phyloP scores from a whole-genome alignment of 2,797 vertebrate species.

The Molossus alvarezi region DNA sequence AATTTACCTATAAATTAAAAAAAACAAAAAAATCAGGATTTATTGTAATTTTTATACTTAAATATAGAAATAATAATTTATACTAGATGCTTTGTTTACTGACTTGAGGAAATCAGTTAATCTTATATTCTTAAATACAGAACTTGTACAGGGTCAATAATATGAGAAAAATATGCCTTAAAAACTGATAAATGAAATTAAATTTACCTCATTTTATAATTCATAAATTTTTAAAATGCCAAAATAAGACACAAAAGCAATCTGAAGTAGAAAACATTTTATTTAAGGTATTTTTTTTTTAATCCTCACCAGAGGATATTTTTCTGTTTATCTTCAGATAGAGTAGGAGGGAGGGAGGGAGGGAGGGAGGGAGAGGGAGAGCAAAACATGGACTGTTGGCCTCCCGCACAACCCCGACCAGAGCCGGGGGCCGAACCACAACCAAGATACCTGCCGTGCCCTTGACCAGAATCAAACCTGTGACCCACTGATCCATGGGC shows the following conservation, averaged over 20 bases:
- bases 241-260: conserved; percentile 66
- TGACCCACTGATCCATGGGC: too few species aligned
- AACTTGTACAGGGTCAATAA: conserved; percentile 16
- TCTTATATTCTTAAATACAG: not conserved
- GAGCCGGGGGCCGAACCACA: too few species aligned
- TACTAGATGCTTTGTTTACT: not conserved
- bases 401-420: too few species aligned
- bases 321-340: too few species aligned
- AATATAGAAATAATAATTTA: conserved; percentile 40
- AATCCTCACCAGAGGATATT: too few species aligned
- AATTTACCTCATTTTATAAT: conserved; percentile 57
- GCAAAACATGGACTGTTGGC: too few species aligned
- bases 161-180: conserved; percentile 38
- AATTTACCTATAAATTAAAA: conserved; percentile 5
- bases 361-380: too few species aligned
- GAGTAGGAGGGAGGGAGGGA: too few species aligned
- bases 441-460: too few species aligned
- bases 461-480: too few species aligned
- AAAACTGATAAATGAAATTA: conserved; percentile 1
- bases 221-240: conserved; percentile 63
- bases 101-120: conserved; percentile 31
- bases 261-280: conserved; percentile 49
- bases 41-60: conserved; percentile 44
- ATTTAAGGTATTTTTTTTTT: conserved; percentile 50
- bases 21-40: conserved; percentile 46